These are phyloP conservation scores for Oceanodroma leucorhoa DNA, from an alignment of 2,797 vertebrate species.

Conservation along the genomic window DNA sequence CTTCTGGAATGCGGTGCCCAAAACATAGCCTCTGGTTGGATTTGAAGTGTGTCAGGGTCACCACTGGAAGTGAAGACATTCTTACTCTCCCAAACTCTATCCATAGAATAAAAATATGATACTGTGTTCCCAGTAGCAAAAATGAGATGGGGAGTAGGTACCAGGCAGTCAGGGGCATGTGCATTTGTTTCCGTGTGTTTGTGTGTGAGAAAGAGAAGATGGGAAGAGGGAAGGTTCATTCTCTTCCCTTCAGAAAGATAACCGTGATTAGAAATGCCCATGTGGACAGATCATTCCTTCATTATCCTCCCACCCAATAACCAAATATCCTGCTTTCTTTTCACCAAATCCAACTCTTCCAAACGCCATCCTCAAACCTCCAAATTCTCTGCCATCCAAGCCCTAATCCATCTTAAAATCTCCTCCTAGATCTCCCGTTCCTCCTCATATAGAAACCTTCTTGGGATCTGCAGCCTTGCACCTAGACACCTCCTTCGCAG, in stretches of 20 bases:
- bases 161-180: not conserved
- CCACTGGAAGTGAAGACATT: not conserved
- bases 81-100: not conserved
- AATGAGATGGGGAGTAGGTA: not conserved
- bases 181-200: accelerated
- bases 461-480: not conserved
- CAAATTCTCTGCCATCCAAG: not conserved
- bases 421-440: not conserved
- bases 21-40: not conserved
- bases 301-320: not conserved
- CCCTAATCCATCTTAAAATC: not conserved
- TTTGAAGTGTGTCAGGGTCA: not conserved
- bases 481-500: not conserved
- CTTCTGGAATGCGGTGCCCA: not conserved
- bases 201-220: not conserved
- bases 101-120: not conserved
- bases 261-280: not conserved
- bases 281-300: not conserved
- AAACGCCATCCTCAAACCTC: not conserved
- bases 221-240: not conserved
- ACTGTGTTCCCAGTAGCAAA: not conserved
- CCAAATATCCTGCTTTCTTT: not conserved
- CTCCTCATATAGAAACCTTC: not conserved
- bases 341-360: not conserved
- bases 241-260: not conserved